These are phyloP conservation scores for Silurus lanzhouensis DNA, from an alignment of 2,797 vertebrate species.

Conservation along the genomic window DNA sequence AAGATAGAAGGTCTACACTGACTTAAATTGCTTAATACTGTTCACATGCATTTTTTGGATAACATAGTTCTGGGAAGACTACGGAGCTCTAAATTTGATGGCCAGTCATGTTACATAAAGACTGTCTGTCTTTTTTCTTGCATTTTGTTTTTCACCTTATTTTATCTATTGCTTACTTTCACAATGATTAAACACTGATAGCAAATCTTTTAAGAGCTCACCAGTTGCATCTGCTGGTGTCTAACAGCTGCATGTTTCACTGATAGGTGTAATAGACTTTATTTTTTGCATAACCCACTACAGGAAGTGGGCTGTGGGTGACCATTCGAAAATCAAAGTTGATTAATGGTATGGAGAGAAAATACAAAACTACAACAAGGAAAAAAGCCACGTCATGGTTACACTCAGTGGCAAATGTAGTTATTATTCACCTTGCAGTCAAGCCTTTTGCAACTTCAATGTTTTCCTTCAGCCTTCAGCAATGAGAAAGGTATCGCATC, in stretches of 20 bases:
- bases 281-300: background rate
- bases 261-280: background rate
- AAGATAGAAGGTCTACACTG: too few relatives aligned
- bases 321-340: background rate
- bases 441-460: background rate
- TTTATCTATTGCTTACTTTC: background rate
- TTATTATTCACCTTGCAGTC: background rate
- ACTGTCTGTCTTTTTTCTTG: background rate
- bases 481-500: background rate
- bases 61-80: background rate
- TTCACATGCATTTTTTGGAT: too few relatives aligned
- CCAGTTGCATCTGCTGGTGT: background rate
- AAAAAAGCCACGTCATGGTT: background rate
- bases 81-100: background rate
- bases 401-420: background rate
- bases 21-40: too few relatives aligned
- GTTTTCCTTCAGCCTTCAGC: background rate
- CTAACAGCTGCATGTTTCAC: background rate
- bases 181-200: background rate
- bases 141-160: background rate
- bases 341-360: background rate
- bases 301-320: background rate
- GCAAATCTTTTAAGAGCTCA: background rate
- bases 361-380: background rate
- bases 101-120: background rate